These are phyloP conservation scores for Microctonus hyperodae DNA, from an alignment of 2,888 invertebrate genomes.

Conservation along the genomic window DNA sequence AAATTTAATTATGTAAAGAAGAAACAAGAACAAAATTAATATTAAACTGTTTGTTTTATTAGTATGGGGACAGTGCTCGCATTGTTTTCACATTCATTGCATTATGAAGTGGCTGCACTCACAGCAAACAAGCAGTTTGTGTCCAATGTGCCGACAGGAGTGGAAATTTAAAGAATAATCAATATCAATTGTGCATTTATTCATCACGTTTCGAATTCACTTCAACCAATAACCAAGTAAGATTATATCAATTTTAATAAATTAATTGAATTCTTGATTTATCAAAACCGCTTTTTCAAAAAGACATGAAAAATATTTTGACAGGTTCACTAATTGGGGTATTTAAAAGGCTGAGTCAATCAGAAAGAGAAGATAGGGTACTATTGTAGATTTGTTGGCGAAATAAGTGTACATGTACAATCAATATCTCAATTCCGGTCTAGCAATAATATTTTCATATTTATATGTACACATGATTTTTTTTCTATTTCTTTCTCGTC, in stretches of 20 bases:
- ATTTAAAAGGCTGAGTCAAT: background rate
- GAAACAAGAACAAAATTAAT: background rate
- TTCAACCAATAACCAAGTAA: slow-evolving; percentile 9
- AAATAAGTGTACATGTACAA: background rate
- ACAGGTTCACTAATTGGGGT: background rate
- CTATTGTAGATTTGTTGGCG: background rate
- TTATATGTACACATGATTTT: no score
- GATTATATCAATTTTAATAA: background rate
- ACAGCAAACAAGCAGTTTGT: slow-evolving; percentile 84
- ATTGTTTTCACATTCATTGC: slow-evolving; percentile 99
- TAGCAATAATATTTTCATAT: no score
- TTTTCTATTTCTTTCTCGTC: background rate
- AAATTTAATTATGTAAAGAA: background rate
- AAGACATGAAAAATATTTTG: background rate
- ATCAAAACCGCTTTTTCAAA: background rate
- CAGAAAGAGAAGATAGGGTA: background rate
- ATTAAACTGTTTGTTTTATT: slow-evolving; percentile 34
- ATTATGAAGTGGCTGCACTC: slow-evolving; percentile 99
- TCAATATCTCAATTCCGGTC: background rate
- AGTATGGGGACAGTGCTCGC: slow-evolving; percentile 98
- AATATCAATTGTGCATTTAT: slow-evolving; percentile 41
- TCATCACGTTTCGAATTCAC: background rate
- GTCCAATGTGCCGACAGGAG: slow-evolving; percentile 98
- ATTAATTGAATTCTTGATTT: background rate
- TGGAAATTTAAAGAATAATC: slow-evolving; percentile 92